Conservation (phyloP, 1,140 invertebrate species). For the Drosophila murphyi region DNA sequence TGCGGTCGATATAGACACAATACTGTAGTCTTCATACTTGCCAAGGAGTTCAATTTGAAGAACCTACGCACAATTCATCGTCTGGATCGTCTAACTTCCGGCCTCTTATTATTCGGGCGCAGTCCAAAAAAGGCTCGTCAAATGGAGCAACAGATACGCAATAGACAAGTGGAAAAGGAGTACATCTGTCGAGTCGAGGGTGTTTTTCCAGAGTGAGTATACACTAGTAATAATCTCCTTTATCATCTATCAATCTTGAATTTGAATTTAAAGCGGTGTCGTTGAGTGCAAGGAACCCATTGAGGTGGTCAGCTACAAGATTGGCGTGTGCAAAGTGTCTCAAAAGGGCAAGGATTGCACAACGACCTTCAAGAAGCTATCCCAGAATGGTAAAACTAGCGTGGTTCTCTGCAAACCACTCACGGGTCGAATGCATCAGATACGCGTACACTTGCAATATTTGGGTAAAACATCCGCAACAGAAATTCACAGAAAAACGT, state of each 20-base stretch:
- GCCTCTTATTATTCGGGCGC: slow-evolving; percentile 96
- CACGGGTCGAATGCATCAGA: slow-evolving; percentile 99
- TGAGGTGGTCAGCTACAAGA: slow-evolving; percentile 97
- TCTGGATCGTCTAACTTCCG: slow-evolving; percentile 96
- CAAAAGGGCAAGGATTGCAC: slow-evolving; percentile 96
- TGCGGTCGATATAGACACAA: slow-evolving; percentile 98
- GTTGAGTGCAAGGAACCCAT: slow-evolving; percentile 96
- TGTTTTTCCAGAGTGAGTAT: slow-evolving; percentile 96
- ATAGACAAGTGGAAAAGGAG: slow-evolving; percentile 96
- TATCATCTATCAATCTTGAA: neutral
- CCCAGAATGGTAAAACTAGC: slow-evolving; percentile 94
- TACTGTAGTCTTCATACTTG: slow-evolving; percentile 97
- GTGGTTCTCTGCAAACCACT: slow-evolving; percentile 97
- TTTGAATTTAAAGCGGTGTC: slow-evolving; percentile 74
- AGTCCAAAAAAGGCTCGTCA: slow-evolving; percentile 95
- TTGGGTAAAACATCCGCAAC: slow-evolving; percentile 43
- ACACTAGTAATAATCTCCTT: no score
- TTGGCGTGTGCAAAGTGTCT: slow-evolving; percentile 97
- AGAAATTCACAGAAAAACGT: no score
- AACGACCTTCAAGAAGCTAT: slow-evolving; percentile 95
- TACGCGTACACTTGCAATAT: slow-evolving; percentile 98
- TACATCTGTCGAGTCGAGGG: slow-evolving; percentile 99
- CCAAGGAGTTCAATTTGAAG: slow-evolving; percentile 97
- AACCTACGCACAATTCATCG: slow-evolving; percentile 96
- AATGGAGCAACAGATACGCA: slow-evolving; percentile 97